Evolutionary conservation across 2,888 invertebrate species (phyloP).

Genomic region (Lucinisca nassula): DNA sequence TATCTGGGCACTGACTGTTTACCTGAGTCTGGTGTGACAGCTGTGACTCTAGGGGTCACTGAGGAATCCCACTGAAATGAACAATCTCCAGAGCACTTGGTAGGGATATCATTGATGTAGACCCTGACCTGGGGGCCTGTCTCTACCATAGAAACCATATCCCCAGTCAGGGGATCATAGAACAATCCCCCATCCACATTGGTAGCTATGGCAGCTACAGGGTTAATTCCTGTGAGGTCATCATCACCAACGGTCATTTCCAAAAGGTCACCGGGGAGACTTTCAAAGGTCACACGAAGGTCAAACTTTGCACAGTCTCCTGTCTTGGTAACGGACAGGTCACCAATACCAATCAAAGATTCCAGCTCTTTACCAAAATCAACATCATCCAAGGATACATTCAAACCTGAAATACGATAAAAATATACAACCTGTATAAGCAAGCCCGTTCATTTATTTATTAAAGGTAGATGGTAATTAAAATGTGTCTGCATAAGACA

Average conservation of each 20-base stretch:
- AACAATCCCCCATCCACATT: conserved; percentile 75
- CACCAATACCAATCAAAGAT: conserved; percentile 61
- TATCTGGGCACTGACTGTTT: too few relatives aligned
- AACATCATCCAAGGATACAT: conserved; percentile 48
- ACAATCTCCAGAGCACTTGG: conserved; percentile 77
- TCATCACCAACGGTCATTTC: conserved; percentile 51
- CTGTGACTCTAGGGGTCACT: conserved; percentile 78
- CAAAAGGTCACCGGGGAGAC: conserved; percentile 66
- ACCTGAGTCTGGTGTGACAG: conserved; percentile 79
- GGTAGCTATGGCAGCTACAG: conserved; percentile 47
- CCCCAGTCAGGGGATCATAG: conserved; percentile 81
- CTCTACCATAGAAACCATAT: conserved; percentile 78
- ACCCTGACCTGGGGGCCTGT: conserved; percentile 77
- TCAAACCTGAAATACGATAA: conserved; percentile 37
- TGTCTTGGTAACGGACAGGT: conserved; percentile 48
- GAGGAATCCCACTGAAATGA: conserved; percentile 75
- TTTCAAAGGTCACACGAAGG: conserved; percentile 57
- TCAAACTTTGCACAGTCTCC: conserved; percentile 72
- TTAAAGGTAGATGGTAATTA: too few relatives aligned
- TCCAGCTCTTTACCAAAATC: conserved; percentile 58
- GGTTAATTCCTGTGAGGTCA: conserved; percentile 45
- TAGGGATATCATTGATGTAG: conserved; percentile 81
- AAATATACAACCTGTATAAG: too few relatives aligned
- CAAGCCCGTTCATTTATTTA: too few relatives aligned
- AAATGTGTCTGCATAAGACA: too few relatives aligned